Conservation (phyloP, 2,888 invertebrate species). For the Microplitis deprimator region DNA sequence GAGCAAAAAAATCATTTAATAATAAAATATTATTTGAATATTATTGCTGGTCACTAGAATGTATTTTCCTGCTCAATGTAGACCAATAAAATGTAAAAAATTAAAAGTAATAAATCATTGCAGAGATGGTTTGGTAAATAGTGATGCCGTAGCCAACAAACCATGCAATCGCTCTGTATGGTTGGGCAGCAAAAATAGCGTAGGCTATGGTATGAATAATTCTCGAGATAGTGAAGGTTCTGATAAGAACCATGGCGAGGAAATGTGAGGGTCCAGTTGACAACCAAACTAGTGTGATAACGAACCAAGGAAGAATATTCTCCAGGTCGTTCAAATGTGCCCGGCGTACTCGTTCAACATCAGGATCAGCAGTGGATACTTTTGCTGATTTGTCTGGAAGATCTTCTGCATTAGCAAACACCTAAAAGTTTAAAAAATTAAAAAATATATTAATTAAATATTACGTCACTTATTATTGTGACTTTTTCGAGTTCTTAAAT, state of each 20-base stretch:
- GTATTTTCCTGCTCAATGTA: too few species aligned
- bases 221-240: constrained; percentile 72
- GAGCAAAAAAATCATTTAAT: too few species aligned
- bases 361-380: constrained; percentile 65
- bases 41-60: too few species aligned
- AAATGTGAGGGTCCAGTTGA: constrained; percentile 71
- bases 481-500: not conserved
- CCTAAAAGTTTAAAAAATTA: constrained; percentile 46
- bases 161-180: constrained; percentile 72
- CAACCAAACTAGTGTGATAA: constrained; percentile 73
- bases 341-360: constrained; percentile 74
- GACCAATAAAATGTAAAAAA: constrained; percentile 4
- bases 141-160: constrained; percentile 67
- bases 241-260: constrained; percentile 72
- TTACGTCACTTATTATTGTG: not conserved
- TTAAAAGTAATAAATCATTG: constrained; percentile 48
- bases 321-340: constrained; percentile 76
- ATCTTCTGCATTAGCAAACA: constrained; percentile 63
- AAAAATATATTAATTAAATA: not conserved
- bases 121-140: constrained; percentile 68
- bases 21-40: too few species aligned
- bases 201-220: constrained; percentile 74
- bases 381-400: constrained; percentile 40
- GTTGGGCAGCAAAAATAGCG: constrained; percentile 72
- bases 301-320: constrained; percentile 74